Conservation (phyloP, 2,888 invertebrate species). For the Atrina japonica region DNA sequence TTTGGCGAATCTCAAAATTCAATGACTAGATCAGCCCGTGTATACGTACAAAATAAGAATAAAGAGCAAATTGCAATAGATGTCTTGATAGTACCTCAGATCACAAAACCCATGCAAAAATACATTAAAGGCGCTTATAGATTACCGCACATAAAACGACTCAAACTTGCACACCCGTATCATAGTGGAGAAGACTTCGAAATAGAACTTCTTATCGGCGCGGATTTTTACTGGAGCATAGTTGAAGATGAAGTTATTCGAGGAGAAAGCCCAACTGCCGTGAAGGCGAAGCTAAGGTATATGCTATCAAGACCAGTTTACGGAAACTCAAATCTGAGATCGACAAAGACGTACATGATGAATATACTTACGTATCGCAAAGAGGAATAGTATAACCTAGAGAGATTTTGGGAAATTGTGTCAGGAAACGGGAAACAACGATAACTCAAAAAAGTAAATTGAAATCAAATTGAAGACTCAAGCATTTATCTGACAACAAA, state of each 20-base stretch:
- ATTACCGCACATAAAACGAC: no score
- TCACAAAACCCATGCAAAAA: no score
- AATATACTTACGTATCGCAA: background rate
- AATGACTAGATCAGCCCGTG: no score
- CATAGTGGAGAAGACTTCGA: background rate
- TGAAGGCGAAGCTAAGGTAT: constrained; percentile 5
- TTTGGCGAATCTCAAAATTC: no score
- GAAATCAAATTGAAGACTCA: background rate
- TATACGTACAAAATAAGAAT: no score
- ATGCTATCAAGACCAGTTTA: constrained; percentile 7
- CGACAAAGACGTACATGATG: background rate
- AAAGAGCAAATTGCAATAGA: no score
- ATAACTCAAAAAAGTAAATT: background rate
- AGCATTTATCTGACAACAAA: background rate
- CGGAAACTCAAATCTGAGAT: constrained; percentile 20
- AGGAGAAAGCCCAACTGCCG: constrained; percentile 11
- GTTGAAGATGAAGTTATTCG: background rate
- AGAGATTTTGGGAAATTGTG: constrained; percentile 29
- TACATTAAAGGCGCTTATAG: no score
- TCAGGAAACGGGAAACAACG: constrained; percentile 1
- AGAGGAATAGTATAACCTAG: constrained; percentile 3
- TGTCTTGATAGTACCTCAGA: no score
- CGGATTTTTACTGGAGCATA: background rate
- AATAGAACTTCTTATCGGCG: constrained; percentile 5
- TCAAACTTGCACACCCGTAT: no score